Evolutionary conservation across 1,140 invertebrate species (phyloP).

Genomic region (Plodia interpunctella): DNA sequence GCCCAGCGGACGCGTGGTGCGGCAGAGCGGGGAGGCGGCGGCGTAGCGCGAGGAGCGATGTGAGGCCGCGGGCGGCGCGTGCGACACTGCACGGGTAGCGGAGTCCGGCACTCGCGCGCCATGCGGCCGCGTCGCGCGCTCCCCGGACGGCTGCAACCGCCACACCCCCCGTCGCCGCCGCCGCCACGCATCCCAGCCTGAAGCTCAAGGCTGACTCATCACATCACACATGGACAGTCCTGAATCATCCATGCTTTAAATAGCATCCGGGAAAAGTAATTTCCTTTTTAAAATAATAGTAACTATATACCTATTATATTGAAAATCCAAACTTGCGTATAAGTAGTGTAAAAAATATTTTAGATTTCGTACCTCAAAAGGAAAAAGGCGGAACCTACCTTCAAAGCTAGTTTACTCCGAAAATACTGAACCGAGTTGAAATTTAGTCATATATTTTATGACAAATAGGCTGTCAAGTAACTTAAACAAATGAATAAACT

Average conservation of each 20-base stretch:
- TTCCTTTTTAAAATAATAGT: no score
- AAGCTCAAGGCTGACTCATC: slow-evolving; percentile 25
- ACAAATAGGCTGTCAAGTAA: no score
- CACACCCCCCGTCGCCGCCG: background rate
- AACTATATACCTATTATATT: no score
- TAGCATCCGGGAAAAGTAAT: no score
- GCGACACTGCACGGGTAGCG: slow-evolving; percentile 53
- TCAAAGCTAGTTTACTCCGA: no score
- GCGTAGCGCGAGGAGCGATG: slow-evolving; percentile 55
- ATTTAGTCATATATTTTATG: no score
- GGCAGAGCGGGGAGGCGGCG: slow-evolving; percentile 62
- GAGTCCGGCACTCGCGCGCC: slow-evolving; percentile 32
- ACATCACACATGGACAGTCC: background rate
- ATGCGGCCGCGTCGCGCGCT: slow-evolving; percentile 29
- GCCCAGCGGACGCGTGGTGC: slow-evolving; percentile 71
- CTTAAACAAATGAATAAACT: no score
- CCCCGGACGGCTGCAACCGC: slow-evolving; percentile 27
- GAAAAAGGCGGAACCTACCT: no score
- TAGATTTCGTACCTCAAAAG: no score
- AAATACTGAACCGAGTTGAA: no score
- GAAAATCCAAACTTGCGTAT: no score
- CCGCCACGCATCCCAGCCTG: slow-evolving; percentile 18
- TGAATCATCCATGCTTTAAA: background rate
- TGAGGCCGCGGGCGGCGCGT: slow-evolving; percentile 64
- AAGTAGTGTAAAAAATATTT: no score